Evolutionary conservation across 2,888 invertebrate species (phyloP).

Genomic region (Mantis religiosa): DNA sequence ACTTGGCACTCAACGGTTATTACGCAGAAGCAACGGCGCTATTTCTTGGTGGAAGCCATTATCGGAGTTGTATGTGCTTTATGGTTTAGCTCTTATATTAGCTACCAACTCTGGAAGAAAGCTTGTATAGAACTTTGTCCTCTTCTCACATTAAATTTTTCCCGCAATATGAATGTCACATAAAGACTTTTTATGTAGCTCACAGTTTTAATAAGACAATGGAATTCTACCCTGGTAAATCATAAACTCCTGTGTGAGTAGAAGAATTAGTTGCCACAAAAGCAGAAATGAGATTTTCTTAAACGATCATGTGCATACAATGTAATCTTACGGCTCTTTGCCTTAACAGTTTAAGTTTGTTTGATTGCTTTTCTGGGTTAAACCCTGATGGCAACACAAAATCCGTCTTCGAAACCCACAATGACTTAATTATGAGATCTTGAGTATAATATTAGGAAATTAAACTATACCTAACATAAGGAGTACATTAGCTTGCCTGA

Average conservation of each 20-base stretch:
- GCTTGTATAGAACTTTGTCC: not conserved
- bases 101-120: not conserved
- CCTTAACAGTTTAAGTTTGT: too few relatives aligned
- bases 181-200: not conserved
- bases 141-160: not conserved
- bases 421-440: too few relatives aligned
- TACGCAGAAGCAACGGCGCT: not conserved
- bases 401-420: too few relatives aligned
- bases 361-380: too few relatives aligned
- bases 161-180: not conserved
- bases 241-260: not conserved
- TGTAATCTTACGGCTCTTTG: too few relatives aligned
- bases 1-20: not conserved
- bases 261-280: not conserved
- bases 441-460: too few relatives aligned
- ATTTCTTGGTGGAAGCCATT: not conserved
- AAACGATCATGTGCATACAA: too few relatives aligned
- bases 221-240: not conserved
- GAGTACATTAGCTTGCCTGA: too few relatives aligned
- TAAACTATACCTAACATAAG: too few relatives aligned
- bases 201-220: not conserved
- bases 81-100: not conserved
- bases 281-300: not conserved
- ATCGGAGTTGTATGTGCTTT: not conserved
- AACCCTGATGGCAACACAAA: too few relatives aligned